Conservation (phyloP, 2,797 vertebrate genomes). For the Notamacropus eugenii region DNA sequence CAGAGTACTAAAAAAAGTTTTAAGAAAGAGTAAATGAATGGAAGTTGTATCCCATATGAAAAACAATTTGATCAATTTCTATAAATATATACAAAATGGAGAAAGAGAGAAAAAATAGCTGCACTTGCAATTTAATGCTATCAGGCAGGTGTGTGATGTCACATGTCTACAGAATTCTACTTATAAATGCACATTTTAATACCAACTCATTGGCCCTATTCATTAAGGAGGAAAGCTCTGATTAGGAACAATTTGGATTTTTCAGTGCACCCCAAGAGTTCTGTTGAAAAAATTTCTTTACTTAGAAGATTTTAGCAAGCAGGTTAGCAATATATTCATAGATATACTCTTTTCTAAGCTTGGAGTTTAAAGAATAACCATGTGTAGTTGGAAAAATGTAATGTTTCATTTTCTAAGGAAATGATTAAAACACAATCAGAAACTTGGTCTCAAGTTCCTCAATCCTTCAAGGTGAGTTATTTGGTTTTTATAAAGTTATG, state of each 20-base stretch:
- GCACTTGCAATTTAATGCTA: conserved; percentile 77
- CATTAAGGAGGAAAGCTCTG: conserved; percentile 75
- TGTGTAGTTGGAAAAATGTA: not conserved
- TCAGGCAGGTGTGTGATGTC: conserved; percentile 73
- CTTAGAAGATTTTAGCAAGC: conserved; percentile 63
- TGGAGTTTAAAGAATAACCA: not conserved
- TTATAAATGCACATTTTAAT: conserved; percentile 81
- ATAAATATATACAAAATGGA: conserved; percentile 70
- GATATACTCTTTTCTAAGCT: not conserved
- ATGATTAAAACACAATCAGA: not conserved
- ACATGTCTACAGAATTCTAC: conserved; percentile 71
- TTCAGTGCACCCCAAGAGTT: conserved; percentile 71
- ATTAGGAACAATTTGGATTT: conserved; percentile 78
- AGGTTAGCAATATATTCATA: conserved; percentile 72
- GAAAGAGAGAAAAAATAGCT: conserved; percentile 61
- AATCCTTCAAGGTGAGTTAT: not conserved
- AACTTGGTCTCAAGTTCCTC: not conserved
- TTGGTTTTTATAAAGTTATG: not conserved
- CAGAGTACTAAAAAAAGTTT: conserved; percentile 4
- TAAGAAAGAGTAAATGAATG: conserved; percentile 53
- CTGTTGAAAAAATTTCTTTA: conserved; percentile 54
- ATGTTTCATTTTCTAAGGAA: not conserved
- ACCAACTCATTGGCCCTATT: conserved; percentile 69
- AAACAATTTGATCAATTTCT: conserved; percentile 70
- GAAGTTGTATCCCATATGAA: conserved; percentile 44